Evolutionary conservation across 1,140 invertebrate species (phyloP), one percentile per base, ranked within the genome.

Genomic region (Druon quercuslanigerum): DNA sequence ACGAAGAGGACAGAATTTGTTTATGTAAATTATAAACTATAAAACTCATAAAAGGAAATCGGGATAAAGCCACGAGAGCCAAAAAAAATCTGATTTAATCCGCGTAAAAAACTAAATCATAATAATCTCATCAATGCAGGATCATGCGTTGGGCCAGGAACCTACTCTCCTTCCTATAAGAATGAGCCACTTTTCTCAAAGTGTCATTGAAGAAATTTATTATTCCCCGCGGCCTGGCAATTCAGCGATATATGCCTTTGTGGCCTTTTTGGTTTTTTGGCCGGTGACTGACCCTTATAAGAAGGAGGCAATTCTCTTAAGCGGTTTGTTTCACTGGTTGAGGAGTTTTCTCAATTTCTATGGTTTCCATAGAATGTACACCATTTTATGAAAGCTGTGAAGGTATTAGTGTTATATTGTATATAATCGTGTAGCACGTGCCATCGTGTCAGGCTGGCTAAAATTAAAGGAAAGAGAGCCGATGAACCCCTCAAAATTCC

Each of bases 381-480:
- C 25, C 5, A 33, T 33, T 33, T 13, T 66, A 20, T 6, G 60
- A 40, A 40, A 33, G 14, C 25, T 33, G 25, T 33, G 25, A 14
- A 40, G 60, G 60, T 33, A n/a, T 66, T 66, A 40, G n/a, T 66
- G n/a, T 40, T 66, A 66, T 40, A 66, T 14, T 66, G 14, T 66
- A 66, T 66, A 40, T 66, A 66, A 66, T 66, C 60, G 40, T 66
- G 50, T n/a, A 84, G 81, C 86, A 86, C 87, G 87, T 88, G 88
- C 82, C 78, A 66, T 66, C 60, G 60, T 83, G 72, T 79, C 54
- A 66, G 75, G 75, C 51, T 74, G 76, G 71, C 85, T 87, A 85
- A 88, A 89, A 88, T 88, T 85, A 86, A 88, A 82, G 79, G 80
- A 52, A 82, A 83, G 78, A 75, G 60, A 40, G 74, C 66, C 51